Evolutionary conservation across 2,797 vertebrate genomes (phyloP).

Genomic region (Danio kyathit): DNA sequence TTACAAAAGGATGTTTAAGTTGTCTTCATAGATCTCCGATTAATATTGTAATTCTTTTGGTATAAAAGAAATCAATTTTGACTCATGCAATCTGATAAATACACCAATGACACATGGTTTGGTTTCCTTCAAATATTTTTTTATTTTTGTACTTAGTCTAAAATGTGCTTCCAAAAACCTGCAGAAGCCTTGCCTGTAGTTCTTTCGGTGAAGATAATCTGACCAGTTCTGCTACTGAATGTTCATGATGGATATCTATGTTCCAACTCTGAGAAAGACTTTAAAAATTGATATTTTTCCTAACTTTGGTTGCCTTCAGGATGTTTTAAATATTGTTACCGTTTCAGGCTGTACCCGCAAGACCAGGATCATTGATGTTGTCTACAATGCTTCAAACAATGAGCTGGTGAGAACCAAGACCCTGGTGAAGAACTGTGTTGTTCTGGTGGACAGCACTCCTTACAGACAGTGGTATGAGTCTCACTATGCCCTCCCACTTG

Average conservation of each 20-base stretch:
- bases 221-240: slow-evolving; percentile 98
- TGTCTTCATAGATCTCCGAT: too few species aligned
- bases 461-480: slow-evolving; percentile 99
- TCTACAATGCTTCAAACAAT: slow-evolving; percentile 99
- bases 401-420: slow-evolving; percentile 98
- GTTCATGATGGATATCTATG: slow-evolving; percentile 77
- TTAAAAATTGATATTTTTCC: not conserved
- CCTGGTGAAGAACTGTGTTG: slow-evolving; percentile 97
- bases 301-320: not conserved
- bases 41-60: too few species aligned
- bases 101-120: too few species aligned
- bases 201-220: slow-evolving; percentile 89
- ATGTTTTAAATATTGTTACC: not conserved
- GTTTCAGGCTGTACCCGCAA: slow-evolving; percentile 93
- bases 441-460: slow-evolving; percentile 92
- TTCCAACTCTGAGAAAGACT: slow-evolving; percentile 84
- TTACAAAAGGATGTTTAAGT: too few species aligned
- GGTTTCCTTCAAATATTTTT: too few species aligned
- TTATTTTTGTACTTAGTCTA: too few species aligned
- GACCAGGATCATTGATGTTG: slow-evolving; percentile 97
- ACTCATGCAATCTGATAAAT: too few species aligned
- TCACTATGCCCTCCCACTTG: slow-evolving; percentile 93
- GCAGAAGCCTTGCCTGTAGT: not conserved
- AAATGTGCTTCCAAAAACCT: not conserved
- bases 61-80: too few species aligned